Evolutionary conservation across 2,797 vertebrate genomes (phyloP).

Genomic region (Cephalopachus bancanus): DNA sequence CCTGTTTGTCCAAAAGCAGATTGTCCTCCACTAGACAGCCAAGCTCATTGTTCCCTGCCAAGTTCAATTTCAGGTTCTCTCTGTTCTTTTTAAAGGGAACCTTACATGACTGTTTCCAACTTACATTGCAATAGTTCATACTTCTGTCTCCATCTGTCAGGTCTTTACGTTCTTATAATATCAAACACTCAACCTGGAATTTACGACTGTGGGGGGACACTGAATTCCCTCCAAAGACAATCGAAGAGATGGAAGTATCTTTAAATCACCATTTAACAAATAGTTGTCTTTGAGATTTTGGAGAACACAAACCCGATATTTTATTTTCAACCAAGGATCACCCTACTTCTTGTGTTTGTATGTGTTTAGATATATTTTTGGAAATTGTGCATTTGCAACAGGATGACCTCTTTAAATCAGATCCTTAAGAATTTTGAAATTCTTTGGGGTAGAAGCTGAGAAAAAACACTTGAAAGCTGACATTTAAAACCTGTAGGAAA

Average conservation of each 20-base stretch:
- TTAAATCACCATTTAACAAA: slow-evolving; percentile 51
- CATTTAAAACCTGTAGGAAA: slow-evolving; percentile 10
- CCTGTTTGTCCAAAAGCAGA: neutral
- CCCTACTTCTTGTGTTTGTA: neutral
- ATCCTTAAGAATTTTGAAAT: slow-evolving; percentile 21
- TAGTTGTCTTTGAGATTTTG: slow-evolving; percentile 29
- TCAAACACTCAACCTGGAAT: slow-evolving; percentile 44
- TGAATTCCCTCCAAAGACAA: slow-evolving; percentile 57
- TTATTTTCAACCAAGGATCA: slow-evolving; percentile 21
- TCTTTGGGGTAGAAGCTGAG: neutral
- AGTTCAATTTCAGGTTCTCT: slow-evolving; percentile 20
- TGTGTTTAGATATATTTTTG: slow-evolving; percentile 18
- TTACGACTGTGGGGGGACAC: neutral
- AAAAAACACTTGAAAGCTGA: slow-evolving; percentile 21
- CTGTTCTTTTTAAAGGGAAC: slow-evolving; percentile 70
- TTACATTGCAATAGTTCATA: slow-evolving; percentile 60
- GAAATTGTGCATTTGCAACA: neutral
- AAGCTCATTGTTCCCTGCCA: neutral
- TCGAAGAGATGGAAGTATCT: neutral
- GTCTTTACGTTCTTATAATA: slow-evolving; percentile 61
- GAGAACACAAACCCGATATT: slow-evolving; percentile 11
- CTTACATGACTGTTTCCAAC: slow-evolving; percentile 12
- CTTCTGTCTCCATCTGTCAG: slow-evolving; percentile 62
- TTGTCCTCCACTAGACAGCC: neutral
- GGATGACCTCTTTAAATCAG: slow-evolving; percentile 28